Percentiles rank a stretch among this genome's conserved stretches.
Conservation (phyloP, 2,888 invertebrate genomes). For the Eudasyphora cyanicolor region DNA sequence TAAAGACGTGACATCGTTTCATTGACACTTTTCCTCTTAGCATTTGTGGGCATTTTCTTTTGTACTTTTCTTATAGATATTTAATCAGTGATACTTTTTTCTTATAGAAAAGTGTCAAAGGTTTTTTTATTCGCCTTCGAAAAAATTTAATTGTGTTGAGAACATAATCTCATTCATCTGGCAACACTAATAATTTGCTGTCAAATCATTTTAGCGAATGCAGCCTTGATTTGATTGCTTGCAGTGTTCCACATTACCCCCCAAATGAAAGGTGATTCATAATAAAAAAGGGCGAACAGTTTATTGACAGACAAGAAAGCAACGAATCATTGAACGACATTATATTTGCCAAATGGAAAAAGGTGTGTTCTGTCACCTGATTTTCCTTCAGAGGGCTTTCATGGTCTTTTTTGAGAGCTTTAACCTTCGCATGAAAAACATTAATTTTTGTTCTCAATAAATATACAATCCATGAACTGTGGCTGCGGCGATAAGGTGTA, state of each 20-base stretch:
- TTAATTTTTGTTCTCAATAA: neutral
- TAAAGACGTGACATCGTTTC: too few species aligned
- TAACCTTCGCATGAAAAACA: neutral
- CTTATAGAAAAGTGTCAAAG: too few species aligned
- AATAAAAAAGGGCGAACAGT: neutral
- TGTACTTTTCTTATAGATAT: too few species aligned
- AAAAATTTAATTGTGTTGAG: too few species aligned
- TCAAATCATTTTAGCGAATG: neutral
- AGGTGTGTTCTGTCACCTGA: neutral
- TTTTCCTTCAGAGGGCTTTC: neutral
- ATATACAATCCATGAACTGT: neutral
- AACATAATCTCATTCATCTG: too few species aligned
- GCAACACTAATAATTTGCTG: neutral
- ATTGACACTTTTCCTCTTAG: too few species aligned
- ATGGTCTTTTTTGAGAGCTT: too few species aligned
- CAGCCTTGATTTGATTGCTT: neutral
- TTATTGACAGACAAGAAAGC: neutral
- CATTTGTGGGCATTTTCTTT: too few species aligned
- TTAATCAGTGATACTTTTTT: too few species aligned
- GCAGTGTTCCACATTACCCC: neutral
- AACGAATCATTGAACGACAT: neutral
- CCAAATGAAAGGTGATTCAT: neutral
- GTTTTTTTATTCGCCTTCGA: too few species aligned
- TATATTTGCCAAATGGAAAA: neutral
- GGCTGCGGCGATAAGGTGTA: too few species aligned